phyloP scores from a whole-genome alignment of 1,140 invertebrate species.

The Drosophila tsacasi region DNA sequence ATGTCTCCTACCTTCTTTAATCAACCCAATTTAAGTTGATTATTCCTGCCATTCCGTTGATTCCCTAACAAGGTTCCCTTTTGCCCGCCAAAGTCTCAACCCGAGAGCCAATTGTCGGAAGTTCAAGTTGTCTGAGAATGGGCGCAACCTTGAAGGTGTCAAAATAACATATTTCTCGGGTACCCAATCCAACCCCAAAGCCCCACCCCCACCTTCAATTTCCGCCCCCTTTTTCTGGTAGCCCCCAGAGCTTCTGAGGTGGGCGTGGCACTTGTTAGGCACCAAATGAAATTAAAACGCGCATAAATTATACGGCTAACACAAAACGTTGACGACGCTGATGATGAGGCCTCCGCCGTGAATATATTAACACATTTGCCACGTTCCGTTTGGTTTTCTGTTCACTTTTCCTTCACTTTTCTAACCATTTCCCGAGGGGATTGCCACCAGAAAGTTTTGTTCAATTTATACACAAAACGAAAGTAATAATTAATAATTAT shows the following conservation, averaged over 20 bases:
- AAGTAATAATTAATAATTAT: not conserved
- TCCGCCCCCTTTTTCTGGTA: not conserved
- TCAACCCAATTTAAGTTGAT: not conserved
- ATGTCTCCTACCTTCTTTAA: not conserved
- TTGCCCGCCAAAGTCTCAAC: not conserved
- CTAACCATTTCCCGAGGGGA: not conserved
- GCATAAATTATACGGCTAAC: constrained; percentile 75
- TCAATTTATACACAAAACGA: constrained; percentile 14
- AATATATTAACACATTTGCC: constrained; percentile 80
- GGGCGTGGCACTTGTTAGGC: constrained; percentile 74
- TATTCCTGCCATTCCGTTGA: constrained; percentile 16
- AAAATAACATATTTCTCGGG: constrained; percentile 76
- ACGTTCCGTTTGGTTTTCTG: constrained; percentile 38
- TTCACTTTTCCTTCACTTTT: constrained; percentile 15
- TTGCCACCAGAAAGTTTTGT: constrained; percentile 40
- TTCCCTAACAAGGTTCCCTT: constrained; percentile 18
- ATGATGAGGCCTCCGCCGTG: constrained; percentile 53
- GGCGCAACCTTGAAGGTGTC: constrained; percentile 80
- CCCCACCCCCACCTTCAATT: not conserved
- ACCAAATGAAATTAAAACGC: constrained; percentile 81
- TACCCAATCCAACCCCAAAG: not conserved
- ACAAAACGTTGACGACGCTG: constrained; percentile 44
- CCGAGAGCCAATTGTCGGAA: constrained; percentile 19
- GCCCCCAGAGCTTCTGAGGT: constrained; percentile 17
- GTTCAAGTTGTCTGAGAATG: constrained; percentile 30